These are phyloP conservation scores for Trissolcus brochymenae DNA, from an alignment of 2,888 invertebrate species.

Conservation along the genomic window DNA sequence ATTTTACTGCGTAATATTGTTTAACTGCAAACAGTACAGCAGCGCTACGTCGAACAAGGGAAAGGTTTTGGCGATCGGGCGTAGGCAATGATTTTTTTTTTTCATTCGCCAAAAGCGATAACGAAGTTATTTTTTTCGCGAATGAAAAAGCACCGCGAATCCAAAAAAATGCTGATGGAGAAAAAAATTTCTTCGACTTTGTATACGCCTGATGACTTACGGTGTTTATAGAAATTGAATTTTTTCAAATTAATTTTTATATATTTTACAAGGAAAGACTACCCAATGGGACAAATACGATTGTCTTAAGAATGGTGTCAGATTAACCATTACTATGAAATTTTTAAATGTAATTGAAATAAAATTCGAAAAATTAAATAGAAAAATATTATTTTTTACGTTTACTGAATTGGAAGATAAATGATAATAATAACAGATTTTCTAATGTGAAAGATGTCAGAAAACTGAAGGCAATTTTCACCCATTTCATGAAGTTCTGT, in stretches of 20 bases:
- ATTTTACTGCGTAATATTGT: slow-evolving; percentile 75
- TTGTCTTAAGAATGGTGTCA: too few species aligned
- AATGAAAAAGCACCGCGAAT: slow-evolving; percentile 43
- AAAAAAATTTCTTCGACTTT: slow-evolving; percentile 34
- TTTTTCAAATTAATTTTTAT: slow-evolving; percentile 5
- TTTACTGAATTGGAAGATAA: too few species aligned
- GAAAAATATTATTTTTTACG: too few species aligned
- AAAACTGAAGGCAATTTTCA: too few species aligned
- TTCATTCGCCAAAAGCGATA: slow-evolving; percentile 37
- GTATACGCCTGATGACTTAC: slow-evolving; percentile 7
- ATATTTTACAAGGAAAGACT: slow-evolving; percentile 7
- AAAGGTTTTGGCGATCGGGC: slow-evolving; percentile 49
- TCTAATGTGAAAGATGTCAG: too few species aligned
- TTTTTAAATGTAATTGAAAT: too few species aligned
- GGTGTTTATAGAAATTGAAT: slow-evolving; percentile 28
- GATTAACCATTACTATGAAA: too few species aligned
- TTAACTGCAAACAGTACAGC: slow-evolving; percentile 74
- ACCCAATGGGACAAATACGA: too few species aligned
- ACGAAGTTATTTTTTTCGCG: slow-evolving; percentile 53
- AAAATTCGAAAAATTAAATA: too few species aligned
- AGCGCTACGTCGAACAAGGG: slow-evolving; percentile 58
- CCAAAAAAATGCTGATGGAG: slow-evolving; percentile 33
- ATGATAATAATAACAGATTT: too few species aligned
- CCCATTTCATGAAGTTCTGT: too few species aligned
- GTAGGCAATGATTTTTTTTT: slow-evolving; percentile 30